Evolutionary conservation across 2,113 vertebrate genomes (phyloP).

Genomic region (Scomber japonicus): DNA sequence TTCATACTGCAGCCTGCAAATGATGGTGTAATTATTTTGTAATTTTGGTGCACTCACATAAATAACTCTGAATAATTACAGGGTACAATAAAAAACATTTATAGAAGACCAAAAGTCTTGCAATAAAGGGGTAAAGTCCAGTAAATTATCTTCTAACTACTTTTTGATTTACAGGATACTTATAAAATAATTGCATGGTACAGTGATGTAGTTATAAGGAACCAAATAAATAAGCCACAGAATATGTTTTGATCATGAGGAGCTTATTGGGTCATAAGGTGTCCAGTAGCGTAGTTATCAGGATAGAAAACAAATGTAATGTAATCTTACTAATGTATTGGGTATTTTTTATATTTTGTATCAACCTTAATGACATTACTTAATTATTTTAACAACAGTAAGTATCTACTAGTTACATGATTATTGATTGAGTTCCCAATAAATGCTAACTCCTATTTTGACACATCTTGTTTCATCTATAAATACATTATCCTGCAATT

Average conservation of each 20-base stretch:
- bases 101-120: not conserved
- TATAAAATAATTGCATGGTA: not conserved
- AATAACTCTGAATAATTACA: not conserved
- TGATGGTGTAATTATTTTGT: not conserved
- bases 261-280: not conserved
- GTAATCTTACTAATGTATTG: too few relatives aligned
- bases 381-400: not conserved
- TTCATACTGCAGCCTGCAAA: not conserved
- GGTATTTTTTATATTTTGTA: not conserved
- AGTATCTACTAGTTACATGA: not conserved
- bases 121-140: conserved; percentile 7
- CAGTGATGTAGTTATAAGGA: not conserved
- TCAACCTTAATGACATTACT: not conserved
- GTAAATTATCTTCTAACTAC: not conserved
- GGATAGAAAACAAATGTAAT: not conserved
- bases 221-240: not conserved
- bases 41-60: not conserved
- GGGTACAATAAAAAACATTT: conserved; percentile 12
- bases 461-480: too few relatives aligned
- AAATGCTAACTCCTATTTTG: not conserved
- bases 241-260: not conserved
- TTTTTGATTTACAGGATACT: conserved; percentile 6
- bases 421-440: not conserved
- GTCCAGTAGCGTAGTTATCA: too few relatives aligned
- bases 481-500: not conserved